Conservation (phyloP, 2,797 vertebrate genomes). For the Microctenopoma stevenorrisi region DNA sequence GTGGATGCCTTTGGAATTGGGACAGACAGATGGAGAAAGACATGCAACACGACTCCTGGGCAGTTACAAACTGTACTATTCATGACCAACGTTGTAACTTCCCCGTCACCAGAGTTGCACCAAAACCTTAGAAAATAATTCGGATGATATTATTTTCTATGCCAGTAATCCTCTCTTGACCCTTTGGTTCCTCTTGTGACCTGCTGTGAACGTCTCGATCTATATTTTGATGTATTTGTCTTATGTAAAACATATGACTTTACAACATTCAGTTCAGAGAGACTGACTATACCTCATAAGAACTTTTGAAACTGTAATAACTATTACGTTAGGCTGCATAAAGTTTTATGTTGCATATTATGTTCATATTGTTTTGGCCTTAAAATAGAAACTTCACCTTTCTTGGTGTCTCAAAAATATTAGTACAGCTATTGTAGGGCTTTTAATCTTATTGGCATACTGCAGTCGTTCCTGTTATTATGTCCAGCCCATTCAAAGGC, state of each 20-base stretch:
- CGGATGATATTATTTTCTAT: too few species aligned
- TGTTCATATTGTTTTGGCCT: not conserved
- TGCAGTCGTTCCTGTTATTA: not conserved
- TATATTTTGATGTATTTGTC: not conserved
- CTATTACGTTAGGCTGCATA: not conserved
- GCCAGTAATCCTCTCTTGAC: not conserved
- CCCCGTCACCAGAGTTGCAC: not conserved
- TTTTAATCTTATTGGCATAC: not conserved
- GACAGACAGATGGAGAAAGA: too few species aligned
- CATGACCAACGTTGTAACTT: too few species aligned
- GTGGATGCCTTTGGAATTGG: not conserved
- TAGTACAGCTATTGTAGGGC: not conserved
- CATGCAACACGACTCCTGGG: too few species aligned
- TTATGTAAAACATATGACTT: not conserved
- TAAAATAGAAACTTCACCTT: not conserved
- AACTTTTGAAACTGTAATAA: not conserved
- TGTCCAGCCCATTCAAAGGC: constrained; percentile 8
- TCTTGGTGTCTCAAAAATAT: not conserved
- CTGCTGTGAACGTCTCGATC: not conserved
- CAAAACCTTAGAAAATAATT: not conserved
- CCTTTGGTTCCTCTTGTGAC: not conserved
- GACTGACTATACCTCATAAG: not conserved
- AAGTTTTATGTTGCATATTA: too few species aligned
- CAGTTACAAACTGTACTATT: too few species aligned
- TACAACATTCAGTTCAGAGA: not conserved